A percentile compares a stretch with the other conserved stretches of the same genome.
These are phyloP conservation scores for Pitangus sulphuratus DNA, from an alignment of 2,797 vertebrate species.

Conservation along the genomic window DNA sequence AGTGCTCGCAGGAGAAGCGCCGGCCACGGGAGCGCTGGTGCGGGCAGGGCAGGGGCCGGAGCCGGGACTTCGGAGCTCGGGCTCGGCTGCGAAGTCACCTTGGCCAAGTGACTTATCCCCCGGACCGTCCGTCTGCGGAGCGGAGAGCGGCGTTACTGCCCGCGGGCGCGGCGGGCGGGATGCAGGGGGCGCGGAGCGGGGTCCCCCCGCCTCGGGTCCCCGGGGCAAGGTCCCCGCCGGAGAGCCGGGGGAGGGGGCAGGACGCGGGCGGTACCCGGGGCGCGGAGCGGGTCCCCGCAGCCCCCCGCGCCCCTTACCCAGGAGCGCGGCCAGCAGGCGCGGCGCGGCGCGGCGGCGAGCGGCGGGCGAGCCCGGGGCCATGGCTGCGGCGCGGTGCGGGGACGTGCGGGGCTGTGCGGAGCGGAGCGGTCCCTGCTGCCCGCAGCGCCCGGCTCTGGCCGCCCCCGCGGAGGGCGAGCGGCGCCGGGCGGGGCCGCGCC, in stretches of 20 bases:
- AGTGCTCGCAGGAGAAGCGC: conserved; percentile 4
- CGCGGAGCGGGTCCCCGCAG: neutral
- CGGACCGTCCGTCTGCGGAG: conserved; percentile 34
- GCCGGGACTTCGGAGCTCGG: conserved; percentile 6
- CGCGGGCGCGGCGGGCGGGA: neutral
- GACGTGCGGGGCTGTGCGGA: neutral
- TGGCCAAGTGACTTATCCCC: conserved; percentile 38
- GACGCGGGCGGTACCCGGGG: neutral
- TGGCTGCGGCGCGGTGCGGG: neutral
- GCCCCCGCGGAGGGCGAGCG: conserved; percentile 1
- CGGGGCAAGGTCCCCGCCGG: neutral
- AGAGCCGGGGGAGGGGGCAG: neutral
- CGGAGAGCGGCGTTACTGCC: conserved; percentile 1
- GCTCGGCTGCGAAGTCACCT: conserved; percentile 59
- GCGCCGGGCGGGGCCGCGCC: neutral
- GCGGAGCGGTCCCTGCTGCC: neutral
- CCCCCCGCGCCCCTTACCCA: conserved; percentile 32
- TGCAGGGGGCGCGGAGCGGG: neutral
- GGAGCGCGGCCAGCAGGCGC: conserved; percentile 29
- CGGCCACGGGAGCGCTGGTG: neutral
- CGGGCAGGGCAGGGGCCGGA: conserved; percentile 2
- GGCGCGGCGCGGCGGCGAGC: neutral
- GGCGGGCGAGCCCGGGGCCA: conserved; percentile 7
- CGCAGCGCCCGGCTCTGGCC: neutral
- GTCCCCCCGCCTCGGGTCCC: neutral